Evolutionary conservation across 2,888 invertebrate species (phyloP).

Genomic region (Agriopis leucophaearia): DNA sequence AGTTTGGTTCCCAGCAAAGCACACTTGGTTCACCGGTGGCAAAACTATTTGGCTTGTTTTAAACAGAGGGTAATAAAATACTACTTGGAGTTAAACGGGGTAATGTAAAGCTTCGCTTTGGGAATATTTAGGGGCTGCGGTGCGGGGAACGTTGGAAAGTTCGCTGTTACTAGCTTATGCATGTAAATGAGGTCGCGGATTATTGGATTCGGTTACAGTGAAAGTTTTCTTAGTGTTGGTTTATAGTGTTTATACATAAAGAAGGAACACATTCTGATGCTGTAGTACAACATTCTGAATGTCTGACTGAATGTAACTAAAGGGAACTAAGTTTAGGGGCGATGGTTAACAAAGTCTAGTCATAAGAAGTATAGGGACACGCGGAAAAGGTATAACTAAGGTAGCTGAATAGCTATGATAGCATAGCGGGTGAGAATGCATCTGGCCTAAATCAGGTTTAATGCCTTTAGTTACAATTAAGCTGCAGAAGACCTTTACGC

Average conservation of each 20-base stretch:
- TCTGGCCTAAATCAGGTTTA: no score
- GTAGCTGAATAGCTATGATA: no score
- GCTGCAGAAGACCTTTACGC: no score
- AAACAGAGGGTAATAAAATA: slow-evolving; percentile 30
- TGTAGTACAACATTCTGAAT: background rate
- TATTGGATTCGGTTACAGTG: slow-evolving; percentile 13
- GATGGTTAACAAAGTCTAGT: no score
- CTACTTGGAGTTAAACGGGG: slow-evolving; percentile 19
- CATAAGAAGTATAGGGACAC: no score
- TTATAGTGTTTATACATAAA: background rate
- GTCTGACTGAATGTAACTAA: background rate
- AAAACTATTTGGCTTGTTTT: slow-evolving; percentile 31
- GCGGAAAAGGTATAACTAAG: no score
- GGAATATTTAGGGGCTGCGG: slow-evolving; percentile 28
- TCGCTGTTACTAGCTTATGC: slow-evolving; percentile 12
- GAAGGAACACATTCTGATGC: background rate
- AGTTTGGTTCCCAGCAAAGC: background rate
- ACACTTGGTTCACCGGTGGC: slow-evolving; percentile 3
- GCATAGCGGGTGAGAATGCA: no score
- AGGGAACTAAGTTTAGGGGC: no score
- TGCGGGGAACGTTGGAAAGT: slow-evolving; percentile 11
- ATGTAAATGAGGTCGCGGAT: slow-evolving; percentile 12
- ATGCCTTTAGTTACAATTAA: no score
- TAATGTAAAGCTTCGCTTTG: slow-evolving; percentile 28
- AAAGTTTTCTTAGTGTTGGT: slow-evolving; percentile 3